Conservation (phyloP, 2,888 invertebrate species). For the Lasioglossum calceatum region DNA sequence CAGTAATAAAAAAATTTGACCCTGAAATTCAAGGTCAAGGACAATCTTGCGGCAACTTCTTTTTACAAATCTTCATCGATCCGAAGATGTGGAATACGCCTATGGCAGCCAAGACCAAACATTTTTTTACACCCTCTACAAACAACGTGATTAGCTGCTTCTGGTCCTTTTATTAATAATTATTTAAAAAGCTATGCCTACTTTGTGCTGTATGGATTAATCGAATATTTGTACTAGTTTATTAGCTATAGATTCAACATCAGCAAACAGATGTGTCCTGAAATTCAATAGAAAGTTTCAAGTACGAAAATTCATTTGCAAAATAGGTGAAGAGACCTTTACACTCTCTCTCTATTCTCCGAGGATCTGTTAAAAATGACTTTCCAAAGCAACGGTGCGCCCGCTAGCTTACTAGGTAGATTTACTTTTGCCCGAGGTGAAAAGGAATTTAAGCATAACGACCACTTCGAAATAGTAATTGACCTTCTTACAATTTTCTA, state of each 20-base stretch:
- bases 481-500: not conserved
- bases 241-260: not conserved
- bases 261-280: not conserved
- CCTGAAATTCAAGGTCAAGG: too few relatives aligned
- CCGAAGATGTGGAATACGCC: too few relatives aligned
- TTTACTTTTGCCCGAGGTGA: constrained; percentile 32
- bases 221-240: not conserved
- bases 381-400: constrained; percentile 49
- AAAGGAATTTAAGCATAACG: constrained; percentile 47
- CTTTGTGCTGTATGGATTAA: too few relatives aligned
- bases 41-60: too few relatives aligned
- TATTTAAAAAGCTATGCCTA: too few relatives aligned
- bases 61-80: too few relatives aligned
- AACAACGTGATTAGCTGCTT: too few relatives aligned
- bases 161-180: too few relatives aligned
- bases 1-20: too few relatives aligned
- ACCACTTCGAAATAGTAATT: not conserved
- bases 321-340: not conserved
- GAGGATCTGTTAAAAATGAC: constrained; percentile 24
- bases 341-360: constrained; percentile 15
- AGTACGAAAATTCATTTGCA: not conserved
- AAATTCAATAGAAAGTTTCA: not conserved
- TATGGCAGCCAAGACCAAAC: too few relatives aligned
- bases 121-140: too few relatives aligned
- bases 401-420: not conserved